A percentile compares a stretch with the other conserved stretches of the same genome.
phyloP scores from a whole-genome alignment of 92 coral and sea anemone species.

The Porites cylindrica region DNA sequence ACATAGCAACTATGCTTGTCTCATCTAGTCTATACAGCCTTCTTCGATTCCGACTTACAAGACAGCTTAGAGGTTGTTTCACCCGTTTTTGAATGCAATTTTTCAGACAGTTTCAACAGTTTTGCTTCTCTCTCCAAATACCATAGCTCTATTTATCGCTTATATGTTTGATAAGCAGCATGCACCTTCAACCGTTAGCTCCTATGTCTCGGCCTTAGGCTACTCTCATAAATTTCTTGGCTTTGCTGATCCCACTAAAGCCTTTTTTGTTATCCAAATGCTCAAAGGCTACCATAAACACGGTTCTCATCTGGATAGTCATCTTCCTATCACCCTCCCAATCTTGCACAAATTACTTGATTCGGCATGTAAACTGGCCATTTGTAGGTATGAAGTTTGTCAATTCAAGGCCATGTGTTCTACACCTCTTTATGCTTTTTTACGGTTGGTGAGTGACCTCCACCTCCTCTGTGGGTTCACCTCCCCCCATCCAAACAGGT shows the following conservation, averaged over 20 bases:
- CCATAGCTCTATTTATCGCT: neutral
- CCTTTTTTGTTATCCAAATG: neutral
- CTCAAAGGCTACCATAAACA: neutral
- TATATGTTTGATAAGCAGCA: neutral
- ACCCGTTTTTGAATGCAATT: slow-evolving; percentile 10
- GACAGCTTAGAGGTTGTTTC: slow-evolving; percentile 59
- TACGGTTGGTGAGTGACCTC: slow-evolving; percentile 2
- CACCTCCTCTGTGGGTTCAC: neutral
- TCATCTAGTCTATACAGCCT: slow-evolving; percentile 58
- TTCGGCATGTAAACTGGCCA: neutral
- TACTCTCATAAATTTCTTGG: slow-evolving; percentile 2
- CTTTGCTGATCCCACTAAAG: neutral
- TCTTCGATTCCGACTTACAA: slow-evolving; percentile 65
- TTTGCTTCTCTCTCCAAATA: neutral
- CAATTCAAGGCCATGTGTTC: neutral
- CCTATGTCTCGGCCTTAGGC: neutral
- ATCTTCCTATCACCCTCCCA: neutral
- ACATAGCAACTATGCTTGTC: slow-evolving; percentile 24
- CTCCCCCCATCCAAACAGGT: neutral
- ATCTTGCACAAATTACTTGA: neutral
- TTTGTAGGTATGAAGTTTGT: neutral
- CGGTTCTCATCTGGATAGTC: neutral
- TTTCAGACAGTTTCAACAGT: too few species aligned
- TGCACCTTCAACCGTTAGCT: neutral
- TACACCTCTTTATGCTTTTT: neutral